Evolutionary conservation across 2,888 invertebrate genomes (phyloP), one percentile per base, ranked within the genome.

Genomic region (Pristionchus exspectatus): DNA sequence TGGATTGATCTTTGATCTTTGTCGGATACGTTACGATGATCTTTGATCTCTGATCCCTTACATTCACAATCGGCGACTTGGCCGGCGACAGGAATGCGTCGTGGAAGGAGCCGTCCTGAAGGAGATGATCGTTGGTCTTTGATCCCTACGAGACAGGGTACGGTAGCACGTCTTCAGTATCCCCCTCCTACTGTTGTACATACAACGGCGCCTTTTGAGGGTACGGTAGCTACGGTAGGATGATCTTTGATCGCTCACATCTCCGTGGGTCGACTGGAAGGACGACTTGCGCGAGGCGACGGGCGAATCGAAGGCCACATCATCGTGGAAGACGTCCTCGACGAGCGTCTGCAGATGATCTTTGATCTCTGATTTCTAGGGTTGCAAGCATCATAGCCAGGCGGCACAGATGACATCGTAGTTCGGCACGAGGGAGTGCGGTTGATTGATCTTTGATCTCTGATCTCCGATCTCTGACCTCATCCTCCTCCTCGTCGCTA

Each of bases 401-500:
- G n/a, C n/a, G 12, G 27, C 69, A 27, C 69, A 21, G 9, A n/a
- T 27, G 27, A 10, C 2, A 4, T 3, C 72, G 27, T n/a, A 16
- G 27, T 2, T 10, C 72, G 14, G 72, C 14, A 5, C 24, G 56
- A 2, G 3, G 56, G 5, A 5, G 56, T 56, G 18, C 56, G 56
- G 56, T 56, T 21, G 18, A 9, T 72, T 33, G 77, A 77, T 77
- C 38, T 24, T 38, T 84, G 30, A 84, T 84, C 84, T 54, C 18
- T 85, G 85, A 63, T 63, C 85, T 63, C 30, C 63, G 63, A 63
- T 69, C 87, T 50, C 54, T 69, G 44, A 87, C 54, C 87, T 69
- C 54, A 10, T 54, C 63, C 24, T 66, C 54, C 27, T 59, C 59
- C 69, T 85, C 84, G 59, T 56, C 56, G 59, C 50, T 33, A 30